Base-by-base conservation (phyloP, 2,888 invertebrate genomes). In the Conchocele bisecta region DNA sequence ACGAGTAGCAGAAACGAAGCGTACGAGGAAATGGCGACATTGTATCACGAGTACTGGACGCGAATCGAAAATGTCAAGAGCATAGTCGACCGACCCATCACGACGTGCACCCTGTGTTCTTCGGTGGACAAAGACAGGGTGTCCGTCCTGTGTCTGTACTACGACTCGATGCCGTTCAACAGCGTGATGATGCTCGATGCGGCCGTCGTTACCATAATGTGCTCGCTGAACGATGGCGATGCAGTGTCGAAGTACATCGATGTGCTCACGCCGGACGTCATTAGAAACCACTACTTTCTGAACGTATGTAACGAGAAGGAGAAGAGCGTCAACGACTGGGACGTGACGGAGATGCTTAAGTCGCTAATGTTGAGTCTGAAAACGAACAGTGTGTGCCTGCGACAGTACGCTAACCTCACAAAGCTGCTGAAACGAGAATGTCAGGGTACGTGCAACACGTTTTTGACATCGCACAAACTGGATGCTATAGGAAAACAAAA, bases 341-440 rank as follows among this genome's bases (percentile, higher is more conserved):
- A 61, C 31, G 41, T 61, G 17, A 37, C 42, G 7, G 51, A 50
- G 33, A 50, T 61, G 13, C 15, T 51, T 13, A 61, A 61, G 41
- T n/a, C 35, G 22, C 13, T 61, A 7, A 35, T 39, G 61, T 26
- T 51, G 9, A 15, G 42, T 31, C 33, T 61, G 4, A 61, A 61
- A 41, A 51, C 29, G 17, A 41, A 28, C 17, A 28, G 41, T 20
- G 29, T 50, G 29, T 35, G 28, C 29, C 35, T 61, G 2, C 17
- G 51, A 20, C 24, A 39, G 28, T 61, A 17, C 22, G 61, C 61
- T 15, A 51, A 51, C 20, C 17, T 61, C n/a, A 61, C 61, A n/a
- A 61, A 61, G 28, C 31, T 61, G 1, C 37, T 61, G 29, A 61
- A 60, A 51, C 35, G 53, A n/a, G 61, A 61, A 41, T 51, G 61